Percentiles rank a stretch among this genome's conserved stretches.
Evolutionary conservation across 2,888 invertebrate species (phyloP).

Genomic region (Rhingia campestris): DNA sequence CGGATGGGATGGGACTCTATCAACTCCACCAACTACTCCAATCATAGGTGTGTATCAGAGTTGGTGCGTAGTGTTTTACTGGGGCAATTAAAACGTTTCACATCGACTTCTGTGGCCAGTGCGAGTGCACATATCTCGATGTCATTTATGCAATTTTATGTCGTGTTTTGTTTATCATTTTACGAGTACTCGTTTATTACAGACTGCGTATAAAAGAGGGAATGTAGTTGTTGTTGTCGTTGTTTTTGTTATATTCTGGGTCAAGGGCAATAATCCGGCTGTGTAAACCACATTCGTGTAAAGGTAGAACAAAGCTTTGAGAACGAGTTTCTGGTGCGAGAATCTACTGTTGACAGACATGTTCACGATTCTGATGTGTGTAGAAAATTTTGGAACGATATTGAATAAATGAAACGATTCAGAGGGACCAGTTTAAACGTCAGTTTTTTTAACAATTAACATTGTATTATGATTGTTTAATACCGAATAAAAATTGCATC

Average conservation of each 20-base stretch:
- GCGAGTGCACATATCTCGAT: constrained; percentile 51
- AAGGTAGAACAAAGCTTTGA: background rate
- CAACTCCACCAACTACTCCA: constrained; percentile 3
- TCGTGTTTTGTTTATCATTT: constrained; percentile 53
- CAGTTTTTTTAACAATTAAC: too few species aligned
- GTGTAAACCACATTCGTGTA: constrained; percentile 21
- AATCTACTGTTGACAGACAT: too few species aligned
- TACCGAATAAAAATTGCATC: too few species aligned
- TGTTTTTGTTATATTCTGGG: constrained; percentile 16
- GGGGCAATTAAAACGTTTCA: constrained; percentile 50
- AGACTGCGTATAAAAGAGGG: constrained; percentile 38
- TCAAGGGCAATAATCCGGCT: constrained; percentile 52
- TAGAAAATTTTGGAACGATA: too few species aligned
- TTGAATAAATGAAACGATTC: too few species aligned
- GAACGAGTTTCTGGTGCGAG: too few species aligned
- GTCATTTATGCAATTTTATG: constrained; percentile 61
- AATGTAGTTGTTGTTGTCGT: constrained; percentile 7
- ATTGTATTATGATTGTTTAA: too few species aligned
- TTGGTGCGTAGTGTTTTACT: constrained; percentile 17
- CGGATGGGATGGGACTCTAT: background rate
- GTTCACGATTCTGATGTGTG: too few species aligned
- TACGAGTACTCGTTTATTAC: constrained; percentile 22
- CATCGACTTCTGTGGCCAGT: constrained; percentile 28
- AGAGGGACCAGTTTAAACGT: too few species aligned
- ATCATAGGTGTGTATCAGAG: constrained; percentile 1